Percentiles rank a stretch among this genome's conserved stretches.
Conservation (phyloP, 1,140 invertebrate genomes). For the Apis cerana region DNA sequence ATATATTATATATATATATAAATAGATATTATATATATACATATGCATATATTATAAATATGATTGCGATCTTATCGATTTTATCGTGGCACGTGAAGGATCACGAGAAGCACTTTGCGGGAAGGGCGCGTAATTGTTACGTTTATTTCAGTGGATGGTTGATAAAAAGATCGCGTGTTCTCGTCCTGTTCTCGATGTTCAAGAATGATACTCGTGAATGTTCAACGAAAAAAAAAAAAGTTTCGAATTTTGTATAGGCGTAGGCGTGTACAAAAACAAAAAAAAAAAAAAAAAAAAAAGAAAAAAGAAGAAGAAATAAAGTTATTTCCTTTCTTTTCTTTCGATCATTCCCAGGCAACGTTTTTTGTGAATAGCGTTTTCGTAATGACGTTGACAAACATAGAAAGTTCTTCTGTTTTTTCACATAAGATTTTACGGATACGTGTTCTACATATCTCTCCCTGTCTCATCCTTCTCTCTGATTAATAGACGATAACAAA, state of each 20-base stretch:
- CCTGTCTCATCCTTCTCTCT: constrained; percentile 50
- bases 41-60: constrained; percentile 68
- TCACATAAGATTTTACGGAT: constrained; percentile 65
- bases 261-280: constrained; percentile 18
- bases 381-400: constrained; percentile 20
- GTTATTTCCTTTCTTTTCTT: constrained; percentile 18
- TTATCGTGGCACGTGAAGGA: constrained; percentile 18
- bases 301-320: constrained; percentile 23
- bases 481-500: constrained; percentile 70
- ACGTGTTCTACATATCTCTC: constrained; percentile 71
- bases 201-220: constrained; percentile 1
- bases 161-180: constrained; percentile 15
- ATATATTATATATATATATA: constrained; percentile 63
- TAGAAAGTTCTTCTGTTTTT: constrained; percentile 61
- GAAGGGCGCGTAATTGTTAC: constrained; percentile 34
- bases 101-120: constrained; percentile 13
- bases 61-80: constrained; percentile 60
- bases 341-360: not conserved
- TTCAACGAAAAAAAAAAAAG: not conserved
- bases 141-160: constrained; percentile 22
- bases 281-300: not conserved
- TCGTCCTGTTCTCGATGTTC: constrained; percentile 19
- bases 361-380: constrained; percentile 5
- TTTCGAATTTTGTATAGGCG: constrained; percentile 32
- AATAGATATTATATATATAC: constrained; percentile 57